Base-by-base conservation (phyloP, 2,113 vertebrate species). In the Corythoichthys haematopterus region DNA sequence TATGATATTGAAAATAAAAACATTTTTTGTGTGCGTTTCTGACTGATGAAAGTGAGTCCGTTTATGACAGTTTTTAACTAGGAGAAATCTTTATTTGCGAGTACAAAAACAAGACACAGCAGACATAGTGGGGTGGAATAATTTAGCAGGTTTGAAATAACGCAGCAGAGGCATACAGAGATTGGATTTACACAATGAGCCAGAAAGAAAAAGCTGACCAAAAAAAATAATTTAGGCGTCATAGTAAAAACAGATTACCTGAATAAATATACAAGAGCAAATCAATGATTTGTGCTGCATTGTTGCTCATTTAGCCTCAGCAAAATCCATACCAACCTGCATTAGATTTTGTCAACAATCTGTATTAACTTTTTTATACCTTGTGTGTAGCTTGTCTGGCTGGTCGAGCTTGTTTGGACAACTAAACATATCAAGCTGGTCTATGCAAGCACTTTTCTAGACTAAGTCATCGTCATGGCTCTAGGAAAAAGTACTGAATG, bases 71-170 rank as follows among this genome's bases (percentile, higher is more conserved):
- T 11, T 75, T 66, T 68, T 59, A 51, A 68, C 74, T 74, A 93
- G 91, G 51, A n/a, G 90, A 91, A 92, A 83, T 89, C 89, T 95
- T 96, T 95, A 95, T 95, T 95, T 93, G 84, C 92, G 94, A 93
- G 92, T 95, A 95, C 87, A 94, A 95, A 92, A 94, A 90, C 93
- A 89, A 86, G 84, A 91, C 91, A 93, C 88, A 85, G 93, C 91
- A 88, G 91, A 83, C 83, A 72, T 88, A 92, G 91, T 89, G 52
- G 86, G 92, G 86, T 89, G 92, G 91, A 92, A 95, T 95, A 97
- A 95, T 94, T 95, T 94, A 95, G 91, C 88, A 86, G 68, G 67
- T 69, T 82, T 84, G 28, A 69, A 83, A 84, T 83, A 83, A 82
- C 16, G 60, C 78, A 85, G 84, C 78, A 87, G 81, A 83, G 83